Conservation (phyloP, 2,888 invertebrate genomes). For the Chymomyza procnemis region DNA sequence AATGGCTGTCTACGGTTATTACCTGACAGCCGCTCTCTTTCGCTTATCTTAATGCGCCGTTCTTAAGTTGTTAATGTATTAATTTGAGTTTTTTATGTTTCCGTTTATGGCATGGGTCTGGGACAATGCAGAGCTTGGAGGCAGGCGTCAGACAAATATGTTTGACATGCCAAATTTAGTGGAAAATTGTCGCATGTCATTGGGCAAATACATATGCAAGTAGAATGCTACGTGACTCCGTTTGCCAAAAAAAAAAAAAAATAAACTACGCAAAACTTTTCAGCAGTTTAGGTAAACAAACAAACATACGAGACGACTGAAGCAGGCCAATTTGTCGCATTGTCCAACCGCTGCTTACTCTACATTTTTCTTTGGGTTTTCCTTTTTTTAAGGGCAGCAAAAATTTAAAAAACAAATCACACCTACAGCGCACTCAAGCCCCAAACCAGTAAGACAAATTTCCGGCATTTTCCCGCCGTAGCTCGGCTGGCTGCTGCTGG, state of each 20-base stretch:
- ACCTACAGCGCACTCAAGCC: conserved; percentile 48
- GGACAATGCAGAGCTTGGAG: background rate
- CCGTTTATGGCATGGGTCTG: background rate
- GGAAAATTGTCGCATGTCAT: conserved; percentile 73
- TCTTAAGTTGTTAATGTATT: conserved; percentile 59
- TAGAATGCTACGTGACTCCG: conserved; percentile 65
- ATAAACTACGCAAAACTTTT: conserved; percentile 22
- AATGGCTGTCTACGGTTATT: conserved; percentile 56
- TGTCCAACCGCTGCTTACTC: conserved; percentile 2
- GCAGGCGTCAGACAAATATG: conserved; percentile 48
- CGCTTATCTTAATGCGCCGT: conserved; percentile 30
- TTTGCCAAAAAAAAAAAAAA: conserved; percentile 56
- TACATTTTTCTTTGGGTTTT: conserved; percentile 15
- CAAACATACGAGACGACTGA: conserved; percentile 45
- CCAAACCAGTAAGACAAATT: conserved; percentile 56
- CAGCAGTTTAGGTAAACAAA: background rate
- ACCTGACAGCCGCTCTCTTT: conserved; percentile 41
- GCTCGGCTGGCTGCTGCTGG: conserved; percentile 18
- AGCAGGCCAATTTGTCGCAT: background rate
- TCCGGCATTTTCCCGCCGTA: conserved; percentile 43
- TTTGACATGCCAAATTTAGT: conserved; percentile 70
- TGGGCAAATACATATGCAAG: conserved; percentile 58
- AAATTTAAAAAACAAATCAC: conserved; percentile 73
- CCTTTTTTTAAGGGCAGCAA: conserved; percentile 35
- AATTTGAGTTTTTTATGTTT: conserved; percentile 58